A percentile compares a stretch with the other conserved stretches of the same genome.
These are phyloP conservation scores for Falcaria lacertinaria DNA, from an alignment of 2,888 invertebrate genomes.

Conservation along the genomic window DNA sequence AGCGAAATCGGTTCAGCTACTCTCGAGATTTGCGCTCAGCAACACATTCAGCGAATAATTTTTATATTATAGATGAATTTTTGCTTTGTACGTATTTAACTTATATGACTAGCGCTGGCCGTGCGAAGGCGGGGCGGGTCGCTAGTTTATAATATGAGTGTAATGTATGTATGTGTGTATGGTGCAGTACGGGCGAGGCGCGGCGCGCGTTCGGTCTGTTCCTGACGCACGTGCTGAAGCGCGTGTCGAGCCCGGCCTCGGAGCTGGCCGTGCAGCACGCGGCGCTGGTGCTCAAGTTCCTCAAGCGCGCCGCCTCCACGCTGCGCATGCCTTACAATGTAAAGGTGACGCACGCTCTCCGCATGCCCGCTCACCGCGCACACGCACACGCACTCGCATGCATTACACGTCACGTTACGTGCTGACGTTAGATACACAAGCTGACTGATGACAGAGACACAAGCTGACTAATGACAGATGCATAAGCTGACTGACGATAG, in stretches of 20 bases:
- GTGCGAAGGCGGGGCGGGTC: too few relatives aligned
- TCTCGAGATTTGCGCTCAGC: too few relatives aligned
- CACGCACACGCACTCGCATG: neutral
- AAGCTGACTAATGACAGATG: too few relatives aligned
- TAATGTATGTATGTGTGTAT: neutral
- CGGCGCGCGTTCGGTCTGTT: conserved; percentile 89
- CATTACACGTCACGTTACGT: neutral
- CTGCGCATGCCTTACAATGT: conserved; percentile 83
- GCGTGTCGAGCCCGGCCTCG: conserved; percentile 77
- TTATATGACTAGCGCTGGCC: too few relatives aligned
- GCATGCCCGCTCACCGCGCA: conserved; percentile 12
- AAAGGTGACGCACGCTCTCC: conserved; percentile 44
- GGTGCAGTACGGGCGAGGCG: conserved; percentile 81
- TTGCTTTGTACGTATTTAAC: too few relatives aligned
- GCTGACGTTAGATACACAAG: too few relatives aligned
- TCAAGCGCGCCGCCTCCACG: conserved; percentile 85
- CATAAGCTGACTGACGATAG: too few relatives aligned
- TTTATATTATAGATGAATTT: too few relatives aligned
- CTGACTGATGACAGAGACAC: too few relatives aligned
- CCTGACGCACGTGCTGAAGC: conserved; percentile 85
- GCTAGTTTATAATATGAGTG: neutral
- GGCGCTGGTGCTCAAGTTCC: conserved; percentile 86
- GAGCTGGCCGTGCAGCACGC: conserved; percentile 78
- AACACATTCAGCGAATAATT: too few relatives aligned
- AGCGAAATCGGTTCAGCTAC: too few relatives aligned